phyloP scores from a whole-genome alignment of 2,888 invertebrate species.

The Ephialtes manifestator region DNA sequence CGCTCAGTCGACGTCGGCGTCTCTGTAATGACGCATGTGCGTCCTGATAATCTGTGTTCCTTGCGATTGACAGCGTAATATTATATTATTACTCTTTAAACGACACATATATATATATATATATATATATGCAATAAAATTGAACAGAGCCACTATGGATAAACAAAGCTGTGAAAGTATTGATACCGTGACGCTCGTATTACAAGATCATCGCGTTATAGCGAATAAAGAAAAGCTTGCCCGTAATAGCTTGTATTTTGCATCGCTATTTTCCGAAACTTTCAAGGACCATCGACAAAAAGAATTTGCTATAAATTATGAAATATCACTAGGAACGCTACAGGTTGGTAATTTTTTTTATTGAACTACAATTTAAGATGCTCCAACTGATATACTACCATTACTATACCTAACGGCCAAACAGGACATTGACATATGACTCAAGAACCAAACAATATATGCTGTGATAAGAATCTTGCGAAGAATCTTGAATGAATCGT shows the following conservation, averaged over 20 bases:
- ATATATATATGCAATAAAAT: neutral
- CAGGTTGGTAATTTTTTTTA: slow-evolving; percentile 72
- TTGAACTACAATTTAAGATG: neutral
- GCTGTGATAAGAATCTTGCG: no score
- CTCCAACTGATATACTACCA: neutral
- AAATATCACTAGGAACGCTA: slow-evolving; percentile 74
- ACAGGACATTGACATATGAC: no score
- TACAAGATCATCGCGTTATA: slow-evolving; percentile 69
- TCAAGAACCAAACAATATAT: no score
- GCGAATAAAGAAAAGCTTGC: slow-evolving; percentile 75
- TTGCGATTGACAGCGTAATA: neutral
- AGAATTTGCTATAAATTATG: slow-evolving; percentile 79
- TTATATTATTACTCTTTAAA: neutral
- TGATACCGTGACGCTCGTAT: slow-evolving; percentile 72
- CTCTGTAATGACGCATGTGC: slow-evolving; percentile 10
- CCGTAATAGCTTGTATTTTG: slow-evolving; percentile 77
- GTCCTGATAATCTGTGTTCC: neutral
- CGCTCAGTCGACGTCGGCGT: slow-evolving; percentile 14
- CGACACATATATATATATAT: neutral
- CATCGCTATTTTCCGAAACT: slow-evolving; percentile 77
- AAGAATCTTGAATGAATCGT: no score
- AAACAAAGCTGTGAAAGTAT: slow-evolving; percentile 36
- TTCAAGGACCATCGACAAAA: slow-evolving; percentile 76
- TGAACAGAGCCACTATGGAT: slow-evolving; percentile 28
- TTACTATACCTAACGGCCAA: neutral